Percentiles rank a stretch among this genome's conserved stretches.
These are phyloP conservation scores for Theonella swinhoei DNA, from an alignment of 37 sponge, comb jelly and placozoan genomes.

Conservation along the genomic window DNA sequence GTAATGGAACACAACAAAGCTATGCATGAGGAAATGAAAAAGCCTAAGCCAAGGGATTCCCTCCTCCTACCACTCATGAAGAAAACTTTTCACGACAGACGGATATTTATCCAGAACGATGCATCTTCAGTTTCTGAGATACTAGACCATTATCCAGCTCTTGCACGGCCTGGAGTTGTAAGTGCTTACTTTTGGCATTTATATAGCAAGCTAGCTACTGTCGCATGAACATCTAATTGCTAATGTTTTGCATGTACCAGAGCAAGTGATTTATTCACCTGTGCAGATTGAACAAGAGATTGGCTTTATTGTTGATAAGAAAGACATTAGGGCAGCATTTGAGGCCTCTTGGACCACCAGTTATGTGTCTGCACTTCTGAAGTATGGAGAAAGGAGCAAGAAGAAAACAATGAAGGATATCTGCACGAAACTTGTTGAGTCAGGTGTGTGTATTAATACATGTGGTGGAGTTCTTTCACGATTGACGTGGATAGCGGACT, in stretches of 20 bases:
- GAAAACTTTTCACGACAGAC: background rate
- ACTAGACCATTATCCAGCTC: conserved; percentile 11
- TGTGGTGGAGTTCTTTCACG: too few relatives aligned
- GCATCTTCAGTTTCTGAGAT: background rate
- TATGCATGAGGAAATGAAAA: conserved; percentile 25
- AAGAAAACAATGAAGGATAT: background rate
- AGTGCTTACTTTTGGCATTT: conserved; percentile 2
- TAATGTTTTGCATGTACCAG: too few relatives aligned
- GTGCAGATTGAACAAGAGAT: conserved; percentile 49
- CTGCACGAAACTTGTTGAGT: background rate
- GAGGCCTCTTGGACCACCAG: background rate
- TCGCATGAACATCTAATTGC: too few relatives aligned
- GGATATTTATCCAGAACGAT: conserved; percentile 12
- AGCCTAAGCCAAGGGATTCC: conserved; percentile 33
- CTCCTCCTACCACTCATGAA: conserved; percentile 47
- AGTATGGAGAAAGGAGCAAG: background rate
- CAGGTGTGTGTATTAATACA: background rate
- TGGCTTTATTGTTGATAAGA: too few relatives aligned
- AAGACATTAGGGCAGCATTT: conserved; percentile 6
- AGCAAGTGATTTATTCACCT: too few relatives aligned
- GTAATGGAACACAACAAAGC: conserved; percentile 10
- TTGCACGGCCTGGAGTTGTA: conserved; percentile 19
- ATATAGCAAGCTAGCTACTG: background rate
- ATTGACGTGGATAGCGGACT: too few relatives aligned
- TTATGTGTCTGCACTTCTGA: conserved; percentile 16